Evolutionary conservation across 2,113 vertebrate genomes (phyloP).

Genomic region (Micronycteris hirsuta): DNA sequence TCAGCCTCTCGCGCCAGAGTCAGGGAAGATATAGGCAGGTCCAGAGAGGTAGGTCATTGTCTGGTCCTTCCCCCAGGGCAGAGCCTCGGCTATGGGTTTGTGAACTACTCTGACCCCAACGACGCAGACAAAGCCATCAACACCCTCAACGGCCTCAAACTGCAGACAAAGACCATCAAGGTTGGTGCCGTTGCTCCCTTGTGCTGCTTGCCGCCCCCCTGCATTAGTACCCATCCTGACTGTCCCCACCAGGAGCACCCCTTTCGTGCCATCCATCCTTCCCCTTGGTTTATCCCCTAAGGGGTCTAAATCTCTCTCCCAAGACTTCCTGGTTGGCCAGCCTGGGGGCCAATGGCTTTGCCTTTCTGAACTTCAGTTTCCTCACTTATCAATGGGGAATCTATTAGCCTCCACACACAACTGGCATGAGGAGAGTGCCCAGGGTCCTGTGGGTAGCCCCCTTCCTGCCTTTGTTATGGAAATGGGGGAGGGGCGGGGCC

Average conservation of each 20-base stretch:
- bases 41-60: background rate
- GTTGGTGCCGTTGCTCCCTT: slow-evolving; percentile 73
- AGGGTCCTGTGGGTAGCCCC: background rate
- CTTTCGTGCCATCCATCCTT: background rate
- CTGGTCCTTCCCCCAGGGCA: slow-evolving; percentile 84
- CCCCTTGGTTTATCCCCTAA: background rate
- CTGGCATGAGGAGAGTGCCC: slow-evolving; percentile 35
- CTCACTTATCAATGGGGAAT: background rate
- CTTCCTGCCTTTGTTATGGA: slow-evolving; percentile 85
- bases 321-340: background rate
- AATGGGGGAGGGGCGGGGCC: slow-evolving; percentile 81
- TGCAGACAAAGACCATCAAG: slow-evolving; percentile 99
- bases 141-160: slow-evolving; percentile 95
- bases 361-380: background rate
- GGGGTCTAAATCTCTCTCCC: background rate
- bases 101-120: slow-evolving; percentile 96
- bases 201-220: background rate
- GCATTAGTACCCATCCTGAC: background rate
- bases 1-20: background rate
- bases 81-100: slow-evolving; percentile 96
- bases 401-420: background rate
- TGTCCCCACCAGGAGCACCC: too few relatives aligned
- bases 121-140: slow-evolving; percentile 97
- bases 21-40: background rate
- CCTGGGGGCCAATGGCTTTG: background rate